Percentiles rank a stretch among this genome's conserved stretches.
Conservation (phyloP, 2,797 vertebrate species). For the Anableps anableps region DNA sequence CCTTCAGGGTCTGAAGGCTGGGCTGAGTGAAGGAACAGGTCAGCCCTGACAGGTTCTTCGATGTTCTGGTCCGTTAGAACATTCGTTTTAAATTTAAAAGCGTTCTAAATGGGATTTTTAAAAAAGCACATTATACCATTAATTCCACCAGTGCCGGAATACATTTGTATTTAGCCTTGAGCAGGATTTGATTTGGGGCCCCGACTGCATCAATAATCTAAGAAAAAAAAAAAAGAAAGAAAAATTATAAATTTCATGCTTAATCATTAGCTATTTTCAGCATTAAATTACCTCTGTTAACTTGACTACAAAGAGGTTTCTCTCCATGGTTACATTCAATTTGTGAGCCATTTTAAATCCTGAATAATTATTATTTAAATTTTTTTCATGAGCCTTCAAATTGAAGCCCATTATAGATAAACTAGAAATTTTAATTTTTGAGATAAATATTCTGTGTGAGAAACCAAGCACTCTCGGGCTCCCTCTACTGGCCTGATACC, state of each 20-base stretch:
- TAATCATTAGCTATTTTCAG: background rate
- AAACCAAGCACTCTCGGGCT: background rate
- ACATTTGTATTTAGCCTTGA: background rate
- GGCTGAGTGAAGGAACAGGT: conserved; percentile 78
- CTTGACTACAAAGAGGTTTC: background rate
- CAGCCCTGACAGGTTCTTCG: background rate
- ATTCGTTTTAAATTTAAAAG: background rate
- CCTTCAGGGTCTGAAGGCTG: conserved; percentile 81
- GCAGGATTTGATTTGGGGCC: background rate
- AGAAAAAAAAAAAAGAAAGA: too few species aligned
- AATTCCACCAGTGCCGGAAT: background rate
- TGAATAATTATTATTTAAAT: background rate
- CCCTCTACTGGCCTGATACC: background rate
- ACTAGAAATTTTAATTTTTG: background rate
- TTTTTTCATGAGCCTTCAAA: background rate
- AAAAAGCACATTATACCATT: background rate
- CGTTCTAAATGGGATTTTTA: background rate
- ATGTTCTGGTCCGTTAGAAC: background rate
- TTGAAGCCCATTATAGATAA: background rate
- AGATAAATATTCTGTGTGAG: background rate
- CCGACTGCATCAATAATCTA: background rate
- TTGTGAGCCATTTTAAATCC: background rate
- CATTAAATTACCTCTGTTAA: background rate
- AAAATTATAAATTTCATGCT: background rate
- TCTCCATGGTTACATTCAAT: background rate